Evolutionary conservation across 2,113 vertebrate species (phyloP).

Genomic region (Sinocyclocheilus rhinocerous): DNA sequence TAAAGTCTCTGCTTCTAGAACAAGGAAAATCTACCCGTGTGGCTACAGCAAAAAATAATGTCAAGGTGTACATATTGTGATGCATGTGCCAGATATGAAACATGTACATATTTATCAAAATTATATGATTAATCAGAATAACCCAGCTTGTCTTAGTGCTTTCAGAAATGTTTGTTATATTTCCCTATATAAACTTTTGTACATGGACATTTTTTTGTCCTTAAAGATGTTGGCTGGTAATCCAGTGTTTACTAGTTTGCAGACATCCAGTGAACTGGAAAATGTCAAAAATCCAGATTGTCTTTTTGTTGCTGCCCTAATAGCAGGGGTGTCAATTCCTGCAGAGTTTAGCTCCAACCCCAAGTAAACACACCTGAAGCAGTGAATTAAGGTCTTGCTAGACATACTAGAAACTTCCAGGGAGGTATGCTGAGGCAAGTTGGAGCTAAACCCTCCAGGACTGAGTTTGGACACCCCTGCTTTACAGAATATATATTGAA

Average conservation of each 20-base stretch:
- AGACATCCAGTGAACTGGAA: neutral
- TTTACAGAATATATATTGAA: too few species aligned
- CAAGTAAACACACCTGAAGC: neutral
- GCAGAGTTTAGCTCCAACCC: too few species aligned
- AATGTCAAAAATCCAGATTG: neutral
- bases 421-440: too few species aligned
- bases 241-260: neutral
- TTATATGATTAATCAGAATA: neutral
- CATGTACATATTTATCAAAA: neutral
- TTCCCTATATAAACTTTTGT: neutral
- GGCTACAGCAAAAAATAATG: neutral
- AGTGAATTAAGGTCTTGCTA: too few species aligned
- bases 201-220: neutral
- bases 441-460: too few species aligned
- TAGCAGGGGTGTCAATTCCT: too few species aligned
- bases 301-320: neutral
- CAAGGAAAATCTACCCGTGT: neutral
- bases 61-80: neutral
- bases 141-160: neutral
- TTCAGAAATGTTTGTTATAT: neutral
- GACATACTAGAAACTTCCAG: too few species aligned
- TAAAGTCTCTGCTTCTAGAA: neutral
- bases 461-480: too few species aligned
- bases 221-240: neutral
- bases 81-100: neutral